Evolutionary conservation across 2,797 vertebrate genomes (phyloP).

Genomic region (Mastacembelus armatus): DNA sequence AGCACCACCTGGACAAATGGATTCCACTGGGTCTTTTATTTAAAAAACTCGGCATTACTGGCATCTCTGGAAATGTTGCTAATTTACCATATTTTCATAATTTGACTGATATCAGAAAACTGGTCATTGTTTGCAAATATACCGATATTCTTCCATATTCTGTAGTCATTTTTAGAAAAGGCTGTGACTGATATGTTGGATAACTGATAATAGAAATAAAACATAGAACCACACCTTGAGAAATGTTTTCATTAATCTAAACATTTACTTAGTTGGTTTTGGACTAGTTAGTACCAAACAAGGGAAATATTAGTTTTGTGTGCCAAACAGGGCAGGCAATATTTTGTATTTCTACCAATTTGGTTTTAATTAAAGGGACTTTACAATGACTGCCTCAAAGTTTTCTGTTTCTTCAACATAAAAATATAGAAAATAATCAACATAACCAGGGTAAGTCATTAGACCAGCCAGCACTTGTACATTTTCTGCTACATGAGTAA

Average conservation of each 20-base stretch:
- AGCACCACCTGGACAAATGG: constrained; percentile 38
- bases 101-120: not conserved
- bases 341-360: not conserved
- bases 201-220: constrained; percentile 17
- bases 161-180: constrained; percentile 4
- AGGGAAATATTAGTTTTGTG: not conserved
- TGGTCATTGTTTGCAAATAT: not conserved
- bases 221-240: constrained; percentile 11
- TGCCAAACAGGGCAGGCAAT: not conserved
- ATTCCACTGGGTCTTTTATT: constrained; percentile 16
- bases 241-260: constrained; percentile 5
- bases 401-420: not conserved
- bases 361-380: constrained; percentile 7
- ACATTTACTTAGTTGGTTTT: constrained; percentile 7
- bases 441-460: constrained; percentile 29
- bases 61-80: constrained; percentile 19
- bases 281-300: constrained; percentile 23
- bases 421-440: constrained; percentile 31
- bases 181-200: constrained; percentile 31
- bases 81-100: constrained; percentile 12
- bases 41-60: constrained; percentile 2
- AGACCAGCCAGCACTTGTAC: constrained; percentile 25
- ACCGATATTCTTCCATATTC: not conserved
- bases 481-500: constrained; percentile 55
- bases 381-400: not conserved